phyloP scores from a whole-genome alignment of 2,888 invertebrate genomes.

The Tortricodes alternella region DNA sequence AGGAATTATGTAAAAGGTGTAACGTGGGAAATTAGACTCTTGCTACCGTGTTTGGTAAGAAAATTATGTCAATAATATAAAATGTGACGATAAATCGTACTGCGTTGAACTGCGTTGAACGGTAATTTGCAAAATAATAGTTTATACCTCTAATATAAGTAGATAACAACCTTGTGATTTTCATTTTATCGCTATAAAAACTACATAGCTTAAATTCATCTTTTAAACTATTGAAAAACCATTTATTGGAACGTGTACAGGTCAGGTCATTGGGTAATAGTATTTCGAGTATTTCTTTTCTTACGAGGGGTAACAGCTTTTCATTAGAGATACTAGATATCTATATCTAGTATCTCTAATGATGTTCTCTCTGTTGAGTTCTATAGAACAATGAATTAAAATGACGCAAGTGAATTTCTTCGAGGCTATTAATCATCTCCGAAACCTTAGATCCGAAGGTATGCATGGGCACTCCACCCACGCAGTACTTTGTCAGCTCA shows the following conservation, averaged over 20 bases:
- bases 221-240: neutral
- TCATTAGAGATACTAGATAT: neutral
- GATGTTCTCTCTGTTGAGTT: no score
- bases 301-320: neutral
- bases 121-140: no score
- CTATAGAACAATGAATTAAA: conserved; percentile 17
- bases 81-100: neutral
- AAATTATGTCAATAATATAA: conserved; percentile 5
- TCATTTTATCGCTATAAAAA: neutral
- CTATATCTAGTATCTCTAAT: no score
- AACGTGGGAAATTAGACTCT: conserved; percentile 16
- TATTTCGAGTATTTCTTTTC: no score
- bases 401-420: conserved; percentile 31
- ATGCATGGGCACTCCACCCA: conserved; percentile 34
- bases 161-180: neutral
- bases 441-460: conserved; percentile 38
- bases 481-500: conserved; percentile 25
- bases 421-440: conserved; percentile 41
- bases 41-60: conserved; percentile 12
- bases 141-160: no score
- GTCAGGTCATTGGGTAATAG: neutral
- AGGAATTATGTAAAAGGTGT: conserved; percentile 9
- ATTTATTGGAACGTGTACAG: neutral
- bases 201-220: neutral
- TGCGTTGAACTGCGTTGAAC: no score